These are phyloP conservation scores for Bombyx mori DNA, from an alignment of 1,140 invertebrate genomes.

Conservation along the genomic window DNA sequence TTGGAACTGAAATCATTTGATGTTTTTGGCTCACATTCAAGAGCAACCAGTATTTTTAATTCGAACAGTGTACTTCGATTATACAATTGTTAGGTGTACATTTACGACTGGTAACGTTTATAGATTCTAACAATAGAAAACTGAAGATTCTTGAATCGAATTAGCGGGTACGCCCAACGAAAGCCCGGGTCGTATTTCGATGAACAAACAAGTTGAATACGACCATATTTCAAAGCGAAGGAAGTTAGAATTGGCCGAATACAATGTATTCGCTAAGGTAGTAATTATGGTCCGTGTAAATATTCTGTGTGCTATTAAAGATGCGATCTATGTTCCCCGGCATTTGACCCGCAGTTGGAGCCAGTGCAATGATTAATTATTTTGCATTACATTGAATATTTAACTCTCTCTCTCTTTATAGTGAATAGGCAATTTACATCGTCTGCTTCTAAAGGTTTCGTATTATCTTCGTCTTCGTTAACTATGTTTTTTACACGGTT, in stretches of 20 bases:
- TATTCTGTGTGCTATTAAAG: slow-evolving; percentile 26
- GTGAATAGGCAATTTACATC: too few relatives aligned
- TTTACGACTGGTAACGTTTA: too few relatives aligned
- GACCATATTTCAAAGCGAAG: neutral
- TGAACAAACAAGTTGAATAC: too few relatives aligned
- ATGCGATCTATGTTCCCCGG: slow-evolving; percentile 35
- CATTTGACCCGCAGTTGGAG: slow-evolving; percentile 28
- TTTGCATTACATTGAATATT: slow-evolving; percentile 3
- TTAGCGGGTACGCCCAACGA: too few relatives aligned
- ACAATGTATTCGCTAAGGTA: slow-evolving; percentile 22
- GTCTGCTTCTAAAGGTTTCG: too few relatives aligned
- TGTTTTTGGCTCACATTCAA: slow-evolving; percentile 50
- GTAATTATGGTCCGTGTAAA: slow-evolving; percentile 29
- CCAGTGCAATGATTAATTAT: slow-evolving; percentile 3
- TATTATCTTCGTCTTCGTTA: too few relatives aligned
- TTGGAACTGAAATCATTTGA: slow-evolving; percentile 36
- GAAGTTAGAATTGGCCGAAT: neutral
- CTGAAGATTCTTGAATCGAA: too few relatives aligned
- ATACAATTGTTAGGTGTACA: slow-evolving; percentile 25
- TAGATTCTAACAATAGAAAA: too few relatives aligned
- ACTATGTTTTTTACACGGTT: too few relatives aligned
- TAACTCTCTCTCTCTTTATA: neutral
- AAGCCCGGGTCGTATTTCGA: too few relatives aligned
- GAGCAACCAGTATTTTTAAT: slow-evolving; percentile 28
- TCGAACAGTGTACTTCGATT: slow-evolving; percentile 30